phyloP scores from a whole-genome alignment of 2,113 vertebrate species.

The Vombatus ursinus region DNA sequence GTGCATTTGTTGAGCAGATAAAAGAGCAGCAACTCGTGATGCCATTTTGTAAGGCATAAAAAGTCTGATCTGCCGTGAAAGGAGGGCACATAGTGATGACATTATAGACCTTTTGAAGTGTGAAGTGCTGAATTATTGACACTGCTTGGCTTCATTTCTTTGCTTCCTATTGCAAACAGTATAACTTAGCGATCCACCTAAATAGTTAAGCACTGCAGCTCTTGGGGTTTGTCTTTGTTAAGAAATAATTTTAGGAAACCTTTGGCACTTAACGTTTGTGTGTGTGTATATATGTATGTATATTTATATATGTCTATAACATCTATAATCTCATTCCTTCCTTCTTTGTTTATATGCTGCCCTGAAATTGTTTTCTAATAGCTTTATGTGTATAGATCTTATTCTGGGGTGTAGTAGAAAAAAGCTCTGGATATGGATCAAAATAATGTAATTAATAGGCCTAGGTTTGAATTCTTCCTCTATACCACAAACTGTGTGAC shows the following conservation, averaged over 20 bases:
- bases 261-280: not conserved
- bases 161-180: not conserved
- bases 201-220: not conserved
- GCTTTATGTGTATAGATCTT: not conserved
- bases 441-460: not conserved
- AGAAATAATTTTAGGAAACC: not conserved
- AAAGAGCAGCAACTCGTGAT: not conserved
- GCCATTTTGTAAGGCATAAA: not conserved
- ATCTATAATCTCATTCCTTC: not conserved
- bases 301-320: not conserved
- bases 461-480: not conserved
- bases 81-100: not conserved
- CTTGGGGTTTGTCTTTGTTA: not conserved
- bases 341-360: not conserved
- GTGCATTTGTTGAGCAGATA: not conserved
- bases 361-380: not conserved
- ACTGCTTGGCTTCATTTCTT: not conserved
- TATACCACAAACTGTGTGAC: not conserved
- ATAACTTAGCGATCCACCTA: not conserved
- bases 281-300: too few species aligned
- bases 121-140: not conserved
- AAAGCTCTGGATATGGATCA: not conserved
- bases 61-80: not conserved
- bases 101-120: not conserved
- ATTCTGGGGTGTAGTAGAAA: not conserved